Percentiles rank a stretch among this genome's conserved stretches.
Evolutionary conservation across 1,140 invertebrate genomes (phyloP).

Genomic region (Listronotus oregonensis): DNA sequence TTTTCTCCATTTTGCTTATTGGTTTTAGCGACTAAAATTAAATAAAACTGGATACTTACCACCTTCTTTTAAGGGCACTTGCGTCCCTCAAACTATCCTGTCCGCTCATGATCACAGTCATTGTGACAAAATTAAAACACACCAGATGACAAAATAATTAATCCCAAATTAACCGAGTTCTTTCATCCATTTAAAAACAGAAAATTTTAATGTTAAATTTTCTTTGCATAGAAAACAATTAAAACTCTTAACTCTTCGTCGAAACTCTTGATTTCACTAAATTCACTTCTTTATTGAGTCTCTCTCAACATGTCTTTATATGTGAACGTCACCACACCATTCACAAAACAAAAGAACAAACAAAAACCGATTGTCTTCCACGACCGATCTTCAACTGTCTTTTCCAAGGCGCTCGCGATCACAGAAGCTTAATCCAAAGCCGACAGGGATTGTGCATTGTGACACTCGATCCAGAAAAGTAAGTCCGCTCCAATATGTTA

Average conservation of each 20-base stretch:
- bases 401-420: background rate
- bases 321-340: too few species aligned
- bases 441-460: background rate
- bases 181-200: background rate
- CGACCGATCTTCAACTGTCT: too few species aligned
- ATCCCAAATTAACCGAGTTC: background rate
- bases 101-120: slow-evolving; percentile 25
- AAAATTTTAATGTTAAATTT: background rate
- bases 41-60: slow-evolving; percentile 23
- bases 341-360: too few species aligned
- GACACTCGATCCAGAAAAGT: background rate
- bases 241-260: too few species aligned
- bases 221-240: too few species aligned
- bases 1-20: too few species aligned
- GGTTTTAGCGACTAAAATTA: too few species aligned
- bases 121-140: slow-evolving; percentile 1
- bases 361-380: too few species aligned
- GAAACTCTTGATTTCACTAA: background rate
- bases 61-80: slow-evolving; percentile 20
- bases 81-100: slow-evolving; percentile 26
- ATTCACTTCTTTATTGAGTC: background rate
- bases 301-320: background rate
- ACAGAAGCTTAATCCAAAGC: background rate
- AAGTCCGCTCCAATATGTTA: background rate
- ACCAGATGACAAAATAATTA: background rate